phyloP scores from a whole-genome alignment of 2,797 vertebrate genomes.

The Clarias pachynema region DNA sequence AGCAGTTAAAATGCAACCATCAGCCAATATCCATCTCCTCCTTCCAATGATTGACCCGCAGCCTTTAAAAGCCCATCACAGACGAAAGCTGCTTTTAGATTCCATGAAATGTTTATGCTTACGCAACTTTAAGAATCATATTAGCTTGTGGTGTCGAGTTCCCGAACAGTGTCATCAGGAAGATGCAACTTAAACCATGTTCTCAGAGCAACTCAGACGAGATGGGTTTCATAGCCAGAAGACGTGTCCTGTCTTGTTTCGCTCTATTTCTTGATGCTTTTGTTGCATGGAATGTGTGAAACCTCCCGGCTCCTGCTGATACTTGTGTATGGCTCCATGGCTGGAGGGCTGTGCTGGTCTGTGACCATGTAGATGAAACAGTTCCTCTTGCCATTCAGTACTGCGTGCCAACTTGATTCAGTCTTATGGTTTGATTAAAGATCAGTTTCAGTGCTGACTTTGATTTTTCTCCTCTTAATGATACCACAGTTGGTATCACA shows the following conservation, averaged over 20 bases:
- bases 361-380: constrained; percentile 23
- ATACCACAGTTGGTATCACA: constrained; percentile 3
- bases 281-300: constrained; percentile 54
- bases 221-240: constrained; percentile 40
- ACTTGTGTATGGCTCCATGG: constrained; percentile 12
- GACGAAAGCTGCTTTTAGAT: constrained; percentile 56
- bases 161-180: constrained; percentile 5
- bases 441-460: constrained; percentile 13
- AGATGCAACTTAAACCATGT: constrained; percentile 13
- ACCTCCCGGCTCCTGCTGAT: constrained; percentile 41
- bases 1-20: constrained; percentile 43
- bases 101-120: constrained; percentile 62
- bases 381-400: constrained; percentile 30
- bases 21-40: constrained; percentile 38
- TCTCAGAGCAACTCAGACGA: background rate
- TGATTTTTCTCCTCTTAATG: background rate
- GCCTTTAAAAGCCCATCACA: constrained; percentile 59
- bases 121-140: constrained; percentile 48
- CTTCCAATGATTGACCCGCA: constrained; percentile 45
- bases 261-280: constrained; percentile 34
- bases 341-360: constrained; percentile 45
- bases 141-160: constrained; percentile 52
- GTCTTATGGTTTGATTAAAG: background rate
- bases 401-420: background rate
- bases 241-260: constrained; percentile 56